These are phyloP conservation scores for Dicaeum eximium DNA, from an alignment of 2,113 vertebrate genomes.

Conservation along the genomic window DNA sequence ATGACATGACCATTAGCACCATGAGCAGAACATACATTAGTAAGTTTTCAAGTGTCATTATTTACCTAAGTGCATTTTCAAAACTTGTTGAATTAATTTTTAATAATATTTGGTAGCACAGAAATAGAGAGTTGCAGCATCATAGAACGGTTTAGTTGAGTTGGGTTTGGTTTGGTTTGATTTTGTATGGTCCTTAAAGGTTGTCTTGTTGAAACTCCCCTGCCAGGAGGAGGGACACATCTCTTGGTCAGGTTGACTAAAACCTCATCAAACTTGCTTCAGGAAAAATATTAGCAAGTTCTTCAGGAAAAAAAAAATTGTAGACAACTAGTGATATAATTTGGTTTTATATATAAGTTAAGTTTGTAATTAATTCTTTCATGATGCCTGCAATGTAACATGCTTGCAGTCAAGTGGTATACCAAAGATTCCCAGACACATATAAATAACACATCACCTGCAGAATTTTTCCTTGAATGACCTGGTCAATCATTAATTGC, in stretches of 20 bases:
- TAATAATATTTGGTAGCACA: background rate
- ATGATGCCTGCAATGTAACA: background rate
- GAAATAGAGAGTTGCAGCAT: background rate
- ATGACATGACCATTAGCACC: background rate
- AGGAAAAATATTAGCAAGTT: background rate
- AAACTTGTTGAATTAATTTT: background rate
- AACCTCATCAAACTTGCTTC: background rate
- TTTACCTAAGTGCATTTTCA: background rate
- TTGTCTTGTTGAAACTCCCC: accelerated
- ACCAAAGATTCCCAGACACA: background rate
- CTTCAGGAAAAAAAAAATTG: background rate
- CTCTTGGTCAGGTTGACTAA: background rate
- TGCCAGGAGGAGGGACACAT: accelerated
- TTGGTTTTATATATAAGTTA: background rate
- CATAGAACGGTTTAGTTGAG: background rate
- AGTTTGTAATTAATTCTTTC: background rate
- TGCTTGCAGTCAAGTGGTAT: background rate
- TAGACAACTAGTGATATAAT: background rate
- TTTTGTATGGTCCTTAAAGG: background rate
- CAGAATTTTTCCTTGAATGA: background rate
- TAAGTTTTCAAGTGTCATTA: background rate
- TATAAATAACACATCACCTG: background rate
- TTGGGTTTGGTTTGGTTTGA: background rate
- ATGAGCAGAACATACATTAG: accelerated
- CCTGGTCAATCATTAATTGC: conserved; percentile 52